Evolutionary conservation across 2,113 vertebrate species (phyloP).

Genomic region (Sinocyclocheilus anshuiensis): DNA sequence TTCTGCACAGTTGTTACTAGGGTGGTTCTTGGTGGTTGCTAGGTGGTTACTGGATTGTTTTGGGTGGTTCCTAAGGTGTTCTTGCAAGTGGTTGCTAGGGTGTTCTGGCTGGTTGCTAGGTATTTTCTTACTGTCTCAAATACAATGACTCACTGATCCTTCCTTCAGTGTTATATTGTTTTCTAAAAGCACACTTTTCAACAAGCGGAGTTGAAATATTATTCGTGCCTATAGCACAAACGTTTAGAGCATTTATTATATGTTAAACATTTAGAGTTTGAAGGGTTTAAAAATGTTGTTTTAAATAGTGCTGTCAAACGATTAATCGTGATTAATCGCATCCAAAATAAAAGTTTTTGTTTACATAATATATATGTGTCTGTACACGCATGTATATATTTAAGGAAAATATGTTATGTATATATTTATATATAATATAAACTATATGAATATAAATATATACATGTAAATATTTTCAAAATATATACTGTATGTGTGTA

Average conservation of each 20-base stretch:
- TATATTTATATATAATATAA: too few species aligned
- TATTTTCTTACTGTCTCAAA: background rate
- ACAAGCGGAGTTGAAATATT: background rate
- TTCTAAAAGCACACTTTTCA: background rate
- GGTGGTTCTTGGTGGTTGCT: background rate
- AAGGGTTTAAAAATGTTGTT: background rate
- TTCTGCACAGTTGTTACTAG: background rate
- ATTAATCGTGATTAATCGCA: too few species aligned
- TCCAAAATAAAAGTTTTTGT: too few species aligned
- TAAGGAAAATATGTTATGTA: too few species aligned
- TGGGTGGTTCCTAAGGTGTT: background rate
- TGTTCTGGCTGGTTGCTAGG: background rate
- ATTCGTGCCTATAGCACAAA: background rate
- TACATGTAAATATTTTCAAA: too few species aligned
- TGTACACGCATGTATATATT: too few species aligned
- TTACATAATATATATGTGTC: too few species aligned
- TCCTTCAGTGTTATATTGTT: background rate
- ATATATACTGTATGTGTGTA: too few species aligned
- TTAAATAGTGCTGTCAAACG: too few species aligned
- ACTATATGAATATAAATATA: too few species aligned
- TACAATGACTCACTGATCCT: background rate
- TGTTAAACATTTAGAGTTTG: background rate
- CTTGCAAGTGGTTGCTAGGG: background rate
- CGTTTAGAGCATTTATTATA: background rate
- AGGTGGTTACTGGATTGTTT: background rate